Base-by-base conservation (phyloP, 2,113 vertebrate species). In the Siniperca knerii region DNA sequence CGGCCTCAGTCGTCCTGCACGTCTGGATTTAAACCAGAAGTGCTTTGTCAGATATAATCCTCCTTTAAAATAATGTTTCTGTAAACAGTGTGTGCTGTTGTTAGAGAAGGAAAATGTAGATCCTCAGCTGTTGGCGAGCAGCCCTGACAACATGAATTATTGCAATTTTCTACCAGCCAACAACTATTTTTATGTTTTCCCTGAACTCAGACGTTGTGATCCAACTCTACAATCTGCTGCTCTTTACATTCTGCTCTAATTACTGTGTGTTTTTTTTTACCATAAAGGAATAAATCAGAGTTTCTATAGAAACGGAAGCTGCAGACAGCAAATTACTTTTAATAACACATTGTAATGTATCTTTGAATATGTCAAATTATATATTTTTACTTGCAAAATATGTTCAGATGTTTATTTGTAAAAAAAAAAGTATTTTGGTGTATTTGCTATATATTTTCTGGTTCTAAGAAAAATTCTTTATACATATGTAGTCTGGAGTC, bases 241-340 rank as follows among this genome's bases (percentile, higher is more conserved):
- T 79, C 79, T 72, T 85, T 85, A 66, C 72, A 68, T 80, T 79
- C 69, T 81, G 81, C 78, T 81, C 64, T 78, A 81, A 84, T 84
- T 77, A 87, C 77, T 29, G 37, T 21, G 29, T 48, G 40, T 55
- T n/a, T 16, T 52, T 52, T 72, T 82, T 67, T 21, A 71, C 46
- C n/a, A 73, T 69, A 15, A 58, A 44, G 40, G 10, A 15, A 52
- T 89, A 21, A n/a, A 89, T 87, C 64, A 87, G 4, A 73, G 25
- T 52, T 67, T 57, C 57, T 79, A 48, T 21, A 65, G 72, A 73
- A 57, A 65, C 48, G 33, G 61, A 37, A 52, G 65, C 29, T 18
- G 9, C 37, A 12, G 64, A 23, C 65, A 11, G 37, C 21, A 9
- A 29, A 21, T 52, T 48, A 42, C 46, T 40, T 37, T 37, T 3